A percentile compares a stretch with the other conserved stretches of the same genome.
These are phyloP conservation scores for Huso huso DNA, from an alignment of 2,797 vertebrate species.

Conservation along the genomic window DNA sequence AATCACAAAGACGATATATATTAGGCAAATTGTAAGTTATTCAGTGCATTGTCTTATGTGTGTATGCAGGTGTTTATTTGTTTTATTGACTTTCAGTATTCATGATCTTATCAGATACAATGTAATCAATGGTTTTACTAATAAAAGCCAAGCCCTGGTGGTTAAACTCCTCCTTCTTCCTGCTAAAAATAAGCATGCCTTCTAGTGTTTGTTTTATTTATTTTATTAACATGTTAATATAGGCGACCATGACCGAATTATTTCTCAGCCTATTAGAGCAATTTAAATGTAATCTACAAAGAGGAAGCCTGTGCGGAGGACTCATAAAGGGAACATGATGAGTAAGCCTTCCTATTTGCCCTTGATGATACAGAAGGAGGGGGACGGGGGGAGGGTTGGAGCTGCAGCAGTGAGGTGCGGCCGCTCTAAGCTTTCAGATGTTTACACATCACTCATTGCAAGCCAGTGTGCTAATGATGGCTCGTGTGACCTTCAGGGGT, in stretches of 20 bases:
- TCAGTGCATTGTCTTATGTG: too few relatives aligned
- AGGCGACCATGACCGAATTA: constrained; percentile 31
- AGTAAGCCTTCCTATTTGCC: background rate
- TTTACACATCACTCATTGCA: background rate
- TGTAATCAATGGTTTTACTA: too few relatives aligned
- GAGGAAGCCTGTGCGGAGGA: background rate
- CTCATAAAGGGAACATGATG: background rate
- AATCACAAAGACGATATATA: too few relatives aligned
- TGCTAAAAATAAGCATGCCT: constrained; percentile 21
- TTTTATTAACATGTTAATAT: constrained; percentile 32
- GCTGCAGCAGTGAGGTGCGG: too few relatives aligned
- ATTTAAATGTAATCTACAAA: constrained; percentile 25
- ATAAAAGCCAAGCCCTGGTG: constrained; percentile 8
- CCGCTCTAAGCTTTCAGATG: background rate
- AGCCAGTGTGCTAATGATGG: background rate
- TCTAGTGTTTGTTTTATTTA: constrained; percentile 5
- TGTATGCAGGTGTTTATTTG: too few relatives aligned
- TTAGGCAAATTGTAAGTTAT: too few relatives aligned
- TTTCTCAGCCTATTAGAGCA: constrained; percentile 37
- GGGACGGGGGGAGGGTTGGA: too few relatives aligned
- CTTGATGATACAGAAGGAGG: background rate
- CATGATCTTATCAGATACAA: too few relatives aligned
- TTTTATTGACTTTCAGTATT: too few relatives aligned
- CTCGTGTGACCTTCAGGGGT: constrained; percentile 64
- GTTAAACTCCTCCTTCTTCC: constrained; percentile 20